These are phyloP conservation scores for Crypturellus undulatus DNA, from an alignment of 2,113 vertebrate species.

Conservation along the genomic window DNA sequence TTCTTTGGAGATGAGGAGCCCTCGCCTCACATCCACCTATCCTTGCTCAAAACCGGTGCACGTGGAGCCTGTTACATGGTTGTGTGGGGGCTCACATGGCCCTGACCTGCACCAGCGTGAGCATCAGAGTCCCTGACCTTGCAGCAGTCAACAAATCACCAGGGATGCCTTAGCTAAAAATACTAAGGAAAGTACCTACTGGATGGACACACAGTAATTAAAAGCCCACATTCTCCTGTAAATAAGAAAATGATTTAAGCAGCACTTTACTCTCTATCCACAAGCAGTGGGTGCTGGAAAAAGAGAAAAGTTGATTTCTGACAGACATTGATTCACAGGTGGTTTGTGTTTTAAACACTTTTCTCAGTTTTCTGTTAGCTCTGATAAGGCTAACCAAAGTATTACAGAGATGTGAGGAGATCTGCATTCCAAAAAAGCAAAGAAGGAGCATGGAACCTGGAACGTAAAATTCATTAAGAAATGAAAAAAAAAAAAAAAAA, in stretches of 20 bases:
- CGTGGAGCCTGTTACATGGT: not conserved
- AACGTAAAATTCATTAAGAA: not conserved
- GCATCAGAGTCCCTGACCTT: not conserved
- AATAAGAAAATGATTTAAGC: not conserved
- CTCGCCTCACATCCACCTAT: not conserved
- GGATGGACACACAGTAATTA: not conserved
- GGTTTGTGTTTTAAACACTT: not conserved
- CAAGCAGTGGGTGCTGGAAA: not conserved
- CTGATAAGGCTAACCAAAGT: not conserved
- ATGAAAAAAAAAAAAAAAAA: not conserved
- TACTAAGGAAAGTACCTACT: not conserved
- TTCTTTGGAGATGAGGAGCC: not conserved
- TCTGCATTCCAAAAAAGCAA: not conserved
- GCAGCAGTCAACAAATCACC: not conserved
- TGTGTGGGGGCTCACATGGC: not conserved
- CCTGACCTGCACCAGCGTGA: not conserved
- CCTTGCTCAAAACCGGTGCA: not conserved
- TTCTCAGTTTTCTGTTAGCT: not conserved
- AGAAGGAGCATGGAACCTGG: not conserved
- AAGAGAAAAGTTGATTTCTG: not conserved
- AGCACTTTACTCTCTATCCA: not conserved
- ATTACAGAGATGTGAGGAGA: not conserved
- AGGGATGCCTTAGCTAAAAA: not conserved
- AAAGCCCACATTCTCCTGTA: not conserved
- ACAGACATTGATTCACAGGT: not conserved